phyloP scores from a whole-genome alignment of 2,888 invertebrate species.

The Lithophane socia region DNA sequence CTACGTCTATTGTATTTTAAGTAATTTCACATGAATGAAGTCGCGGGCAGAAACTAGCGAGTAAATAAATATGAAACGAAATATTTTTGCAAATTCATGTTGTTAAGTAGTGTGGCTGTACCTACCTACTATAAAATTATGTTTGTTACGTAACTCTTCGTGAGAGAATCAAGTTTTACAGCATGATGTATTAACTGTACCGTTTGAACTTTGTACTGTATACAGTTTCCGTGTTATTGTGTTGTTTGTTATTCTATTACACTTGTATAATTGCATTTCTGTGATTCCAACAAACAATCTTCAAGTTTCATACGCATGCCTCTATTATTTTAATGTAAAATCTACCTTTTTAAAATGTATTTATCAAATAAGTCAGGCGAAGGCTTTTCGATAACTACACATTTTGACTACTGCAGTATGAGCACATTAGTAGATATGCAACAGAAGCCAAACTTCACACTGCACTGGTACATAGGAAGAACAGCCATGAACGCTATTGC shows the following conservation, averaged over 20 bases:
- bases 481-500: neutral
- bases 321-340: neutral
- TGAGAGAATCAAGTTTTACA: conserved; percentile 24
- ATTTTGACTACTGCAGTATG: neutral
- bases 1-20: too few relatives aligned
- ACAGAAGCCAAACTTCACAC: neutral
- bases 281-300: neutral
- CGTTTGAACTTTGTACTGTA: conserved; percentile 27
- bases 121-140: neutral
- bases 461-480: neutral
- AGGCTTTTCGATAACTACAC: neutral
- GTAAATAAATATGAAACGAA: neutral
- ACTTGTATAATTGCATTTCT: neutral
- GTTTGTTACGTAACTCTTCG: conserved; percentile 25
- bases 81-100: neutral
- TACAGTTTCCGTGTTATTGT: conserved; percentile 31
- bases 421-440: neutral
- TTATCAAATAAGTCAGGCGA: neutral
- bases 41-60: too few relatives aligned
- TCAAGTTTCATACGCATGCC: neutral
- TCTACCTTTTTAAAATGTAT: neutral
- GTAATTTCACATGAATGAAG: neutral
- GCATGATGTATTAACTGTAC: neutral
- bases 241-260: neutral
- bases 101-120: neutral